phyloP scores from a whole-genome alignment of 2,888 invertebrate genomes.

The Aporophyla nigra region DNA sequence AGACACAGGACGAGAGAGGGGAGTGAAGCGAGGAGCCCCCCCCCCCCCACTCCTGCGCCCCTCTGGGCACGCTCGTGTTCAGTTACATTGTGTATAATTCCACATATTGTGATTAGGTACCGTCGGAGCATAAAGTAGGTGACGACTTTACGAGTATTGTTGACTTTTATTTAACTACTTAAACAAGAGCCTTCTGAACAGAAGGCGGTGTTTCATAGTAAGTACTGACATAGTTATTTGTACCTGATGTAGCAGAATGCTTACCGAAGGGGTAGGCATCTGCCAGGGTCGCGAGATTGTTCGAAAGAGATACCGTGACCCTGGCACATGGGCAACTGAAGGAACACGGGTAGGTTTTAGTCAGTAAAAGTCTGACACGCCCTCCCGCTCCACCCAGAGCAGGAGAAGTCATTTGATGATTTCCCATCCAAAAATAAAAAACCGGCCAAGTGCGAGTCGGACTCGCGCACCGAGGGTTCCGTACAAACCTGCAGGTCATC shows the following conservation, averaged over 20 bases:
- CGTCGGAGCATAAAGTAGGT: constrained; percentile 12
- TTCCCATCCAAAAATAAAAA: too few species aligned
- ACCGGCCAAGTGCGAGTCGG: too few species aligned
- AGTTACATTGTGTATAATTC: constrained; percentile 48
- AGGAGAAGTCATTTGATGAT: too few species aligned
- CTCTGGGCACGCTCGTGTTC: constrained; percentile 24
- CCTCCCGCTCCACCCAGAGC: too few species aligned
- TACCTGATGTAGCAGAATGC: neutral
- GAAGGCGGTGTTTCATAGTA: neutral
- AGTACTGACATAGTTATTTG: neutral
- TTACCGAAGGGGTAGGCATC: neutral
- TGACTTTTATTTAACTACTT: neutral
- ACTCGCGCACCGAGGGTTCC: too few species aligned
- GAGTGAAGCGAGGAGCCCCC: neutral
- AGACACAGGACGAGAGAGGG: neutral
- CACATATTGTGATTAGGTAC: constrained; percentile 51
- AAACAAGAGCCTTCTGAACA: neutral
- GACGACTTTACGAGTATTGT: neutral
- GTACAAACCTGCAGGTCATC: too few species aligned
- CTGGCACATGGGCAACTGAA: too few species aligned
- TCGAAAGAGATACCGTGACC: too few species aligned
- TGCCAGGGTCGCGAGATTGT: too few species aligned
- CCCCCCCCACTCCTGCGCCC: too few species aligned
- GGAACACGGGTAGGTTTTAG: too few species aligned
- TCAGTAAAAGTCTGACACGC: too few species aligned